These are phyloP conservation scores for Hyposoter didymator DNA, from an alignment of 2,888 invertebrate genomes.

Conservation along the genomic window DNA sequence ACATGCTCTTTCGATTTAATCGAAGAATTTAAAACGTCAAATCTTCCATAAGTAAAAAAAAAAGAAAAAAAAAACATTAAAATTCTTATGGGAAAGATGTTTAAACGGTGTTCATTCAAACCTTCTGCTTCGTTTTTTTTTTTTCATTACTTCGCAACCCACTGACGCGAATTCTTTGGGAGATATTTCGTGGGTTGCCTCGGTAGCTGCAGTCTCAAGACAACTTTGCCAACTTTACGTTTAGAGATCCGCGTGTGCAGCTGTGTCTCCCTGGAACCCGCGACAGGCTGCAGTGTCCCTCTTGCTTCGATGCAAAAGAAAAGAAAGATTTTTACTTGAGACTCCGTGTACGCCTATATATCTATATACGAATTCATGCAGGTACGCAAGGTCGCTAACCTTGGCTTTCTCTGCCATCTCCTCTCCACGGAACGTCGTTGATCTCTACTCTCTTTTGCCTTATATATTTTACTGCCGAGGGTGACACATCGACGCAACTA, in stretches of 20 bases:
- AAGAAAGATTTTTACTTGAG: constrained; percentile 56
- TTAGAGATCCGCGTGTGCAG: constrained; percentile 54
- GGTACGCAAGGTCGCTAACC: constrained; percentile 67
- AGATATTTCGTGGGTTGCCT: constrained; percentile 57
- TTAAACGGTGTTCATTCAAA: neutral
- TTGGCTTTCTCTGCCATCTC: constrained; percentile 69
- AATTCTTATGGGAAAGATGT: neutral
- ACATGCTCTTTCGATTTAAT: neutral
- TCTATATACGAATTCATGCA: constrained; percentile 16
- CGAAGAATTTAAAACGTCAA: neutral
- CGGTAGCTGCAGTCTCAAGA: constrained; percentile 38
- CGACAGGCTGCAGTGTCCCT: constrained; percentile 59
- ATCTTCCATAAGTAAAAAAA: neutral
- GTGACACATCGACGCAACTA: constrained; percentile 62
- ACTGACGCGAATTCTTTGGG: constrained; percentile 51
- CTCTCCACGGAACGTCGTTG: constrained; percentile 46
- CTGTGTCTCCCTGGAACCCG: constrained; percentile 56
- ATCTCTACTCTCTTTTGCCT: constrained; percentile 68
- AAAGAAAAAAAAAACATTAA: neutral
- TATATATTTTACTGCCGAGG: constrained; percentile 59
- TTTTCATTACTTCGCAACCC: constrained; percentile 6
- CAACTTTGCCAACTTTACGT: constrained; percentile 17
- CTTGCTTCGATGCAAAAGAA: constrained; percentile 34
- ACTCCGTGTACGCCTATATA: constrained; percentile 12
- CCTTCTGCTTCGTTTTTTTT: constrained; percentile 10